Evolutionary conservation across 2,113 vertebrate genomes (phyloP).

Genomic region (Prinia subflava): DNA sequence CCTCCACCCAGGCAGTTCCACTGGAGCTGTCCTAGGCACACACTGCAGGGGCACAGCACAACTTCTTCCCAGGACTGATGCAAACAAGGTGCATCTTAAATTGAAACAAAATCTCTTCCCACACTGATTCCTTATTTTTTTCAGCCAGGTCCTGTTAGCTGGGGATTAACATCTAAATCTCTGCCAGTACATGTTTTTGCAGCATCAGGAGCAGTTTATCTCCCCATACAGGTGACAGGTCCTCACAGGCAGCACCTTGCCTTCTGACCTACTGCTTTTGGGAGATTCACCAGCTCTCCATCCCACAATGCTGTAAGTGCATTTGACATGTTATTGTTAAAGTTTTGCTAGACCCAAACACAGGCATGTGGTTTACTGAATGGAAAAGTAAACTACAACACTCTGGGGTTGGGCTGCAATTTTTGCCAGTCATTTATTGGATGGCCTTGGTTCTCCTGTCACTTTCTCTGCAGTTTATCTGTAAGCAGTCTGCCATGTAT

Average conservation of each 20-base stretch:
- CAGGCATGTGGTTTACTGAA: not conserved
- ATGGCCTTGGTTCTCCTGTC: not conserved
- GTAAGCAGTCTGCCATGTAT: not conserved
- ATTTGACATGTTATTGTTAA: not conserved
- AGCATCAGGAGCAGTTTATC: not conserved
- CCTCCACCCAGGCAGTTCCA: not conserved
- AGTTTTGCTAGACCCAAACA: not conserved
- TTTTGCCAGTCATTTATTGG: not conserved
- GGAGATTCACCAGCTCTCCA: not conserved
- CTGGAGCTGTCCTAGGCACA: not conserved
- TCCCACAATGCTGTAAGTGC: not conserved
- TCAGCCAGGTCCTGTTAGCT: not conserved
- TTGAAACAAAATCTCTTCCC: not conserved
- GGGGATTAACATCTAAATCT: not conserved
- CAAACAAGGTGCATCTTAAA: not conserved
- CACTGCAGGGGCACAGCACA: not conserved
- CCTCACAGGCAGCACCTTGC: not conserved
- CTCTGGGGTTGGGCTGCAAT: not conserved
- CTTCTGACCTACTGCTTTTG: not conserved
- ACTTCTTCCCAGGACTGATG: not conserved
- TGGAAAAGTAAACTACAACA: not conserved
- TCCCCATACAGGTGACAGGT: not conserved
- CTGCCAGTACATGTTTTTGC: not conserved
- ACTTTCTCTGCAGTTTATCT: not conserved
- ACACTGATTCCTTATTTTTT: not conserved